Conservation (phyloP, 2,113 vertebrate genomes). For the Aramus guarauna region DNA sequence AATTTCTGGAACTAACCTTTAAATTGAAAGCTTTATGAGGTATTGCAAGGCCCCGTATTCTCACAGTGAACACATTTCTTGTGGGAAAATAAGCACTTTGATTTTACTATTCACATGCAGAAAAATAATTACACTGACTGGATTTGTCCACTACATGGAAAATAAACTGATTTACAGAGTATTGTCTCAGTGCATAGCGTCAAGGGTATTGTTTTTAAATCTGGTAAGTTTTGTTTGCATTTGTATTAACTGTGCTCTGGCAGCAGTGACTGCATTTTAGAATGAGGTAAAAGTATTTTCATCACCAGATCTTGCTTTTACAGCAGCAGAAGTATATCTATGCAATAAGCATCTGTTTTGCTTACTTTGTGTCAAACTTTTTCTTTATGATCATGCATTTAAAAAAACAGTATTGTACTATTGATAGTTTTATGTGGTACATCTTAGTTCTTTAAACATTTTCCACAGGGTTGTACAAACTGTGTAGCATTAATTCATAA, state of each 20-base stretch:
- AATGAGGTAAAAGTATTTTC: background rate
- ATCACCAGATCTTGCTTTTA: background rate
- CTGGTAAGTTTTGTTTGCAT: background rate
- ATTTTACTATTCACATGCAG: slow-evolving; percentile 65
- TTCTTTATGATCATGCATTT: background rate
- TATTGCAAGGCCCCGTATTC: slow-evolving; percentile 40
- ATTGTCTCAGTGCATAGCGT: slow-evolving; percentile 46
- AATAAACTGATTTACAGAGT: slow-evolving; percentile 71
- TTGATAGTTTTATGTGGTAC: background rate
- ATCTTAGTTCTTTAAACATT: background rate
- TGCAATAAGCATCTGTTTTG: background rate
- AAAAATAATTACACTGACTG: slow-evolving; percentile 60
- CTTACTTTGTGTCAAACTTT: background rate
- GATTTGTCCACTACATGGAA: slow-evolving; percentile 60
- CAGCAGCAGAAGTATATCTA: background rate
- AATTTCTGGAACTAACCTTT: slow-evolving; percentile 40
- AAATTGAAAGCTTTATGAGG: slow-evolving; percentile 51
- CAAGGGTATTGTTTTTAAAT: slow-evolving; percentile 28
- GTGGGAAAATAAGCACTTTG: slow-evolving; percentile 59
- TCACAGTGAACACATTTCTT: slow-evolving; percentile 35
- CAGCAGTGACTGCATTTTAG: background rate
- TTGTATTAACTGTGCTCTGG: background rate
- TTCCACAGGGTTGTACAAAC: background rate
- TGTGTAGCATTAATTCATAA: background rate
- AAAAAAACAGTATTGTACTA: background rate